phyloP scores from a whole-genome alignment of 2,888 invertebrate species.

The Chorisops tibialis region DNA sequence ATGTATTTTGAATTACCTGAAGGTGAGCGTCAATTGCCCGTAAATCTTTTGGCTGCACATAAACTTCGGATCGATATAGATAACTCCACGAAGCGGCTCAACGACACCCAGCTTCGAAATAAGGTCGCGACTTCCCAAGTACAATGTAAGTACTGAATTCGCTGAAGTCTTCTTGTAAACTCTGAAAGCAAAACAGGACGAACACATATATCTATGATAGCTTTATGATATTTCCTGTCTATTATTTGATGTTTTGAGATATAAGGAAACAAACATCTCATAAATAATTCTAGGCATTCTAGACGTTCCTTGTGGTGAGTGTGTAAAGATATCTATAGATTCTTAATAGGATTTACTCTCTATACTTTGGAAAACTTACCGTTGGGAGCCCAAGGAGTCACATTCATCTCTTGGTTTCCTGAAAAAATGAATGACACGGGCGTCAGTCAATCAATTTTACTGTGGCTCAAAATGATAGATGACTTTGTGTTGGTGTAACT shows the following conservation, averaged over 20 bases:
- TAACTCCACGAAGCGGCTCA: constrained; percentile 80
- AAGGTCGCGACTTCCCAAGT: constrained; percentile 73
- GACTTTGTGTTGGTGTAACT: neutral
- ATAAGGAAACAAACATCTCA: neutral
- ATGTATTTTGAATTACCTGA: constrained; percentile 59
- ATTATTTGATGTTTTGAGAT: neutral
- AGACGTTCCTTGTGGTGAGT: too few relatives aligned
- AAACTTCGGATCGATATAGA: constrained; percentile 76
- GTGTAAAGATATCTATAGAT: too few relatives aligned
- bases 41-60: constrained; percentile 65
- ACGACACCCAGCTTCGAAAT: constrained; percentile 68
- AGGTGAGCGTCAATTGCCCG: constrained; percentile 81
- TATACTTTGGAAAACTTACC: constrained; percentile 6
- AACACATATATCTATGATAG: neutral
- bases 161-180: constrained; percentile 83
- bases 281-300: neutral
- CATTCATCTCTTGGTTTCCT: constrained; percentile 24
- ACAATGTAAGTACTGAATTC: constrained; percentile 75
- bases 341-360: neutral
- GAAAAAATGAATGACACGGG: constrained; percentile 1
- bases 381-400: constrained; percentile 22
- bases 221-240: neutral
- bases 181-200: constrained; percentile 44
- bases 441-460: constrained; percentile 7
- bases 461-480: neutral